A percentile compares a stretch with the other conserved stretches of the same genome.
Conservation (phyloP, 2,113 vertebrate species). For the Monopterus albus region DNA sequence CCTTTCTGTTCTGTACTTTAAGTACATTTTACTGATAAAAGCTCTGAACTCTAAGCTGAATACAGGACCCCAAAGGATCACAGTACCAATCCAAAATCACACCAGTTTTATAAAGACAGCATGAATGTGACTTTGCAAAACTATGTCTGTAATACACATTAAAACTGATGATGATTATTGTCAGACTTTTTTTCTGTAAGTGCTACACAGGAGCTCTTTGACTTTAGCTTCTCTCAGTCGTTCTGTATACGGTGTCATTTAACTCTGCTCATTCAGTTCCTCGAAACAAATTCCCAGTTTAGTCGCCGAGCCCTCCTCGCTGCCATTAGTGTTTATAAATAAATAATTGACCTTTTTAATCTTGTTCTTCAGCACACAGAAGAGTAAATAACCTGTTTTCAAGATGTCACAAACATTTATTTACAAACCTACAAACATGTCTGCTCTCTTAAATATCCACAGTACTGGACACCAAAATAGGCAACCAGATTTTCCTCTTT, state of each 20-base stretch:
- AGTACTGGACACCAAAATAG: not conserved
- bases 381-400: slow-evolving; percentile 16
- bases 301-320: slow-evolving; percentile 5
- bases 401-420: not conserved
- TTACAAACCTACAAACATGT: not conserved
- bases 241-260: not conserved
- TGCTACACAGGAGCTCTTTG: not conserved
- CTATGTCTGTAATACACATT: too few relatives aligned
- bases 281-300: slow-evolving; percentile 13
- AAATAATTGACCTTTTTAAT: slow-evolving; percentile 38
- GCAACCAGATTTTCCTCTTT: not conserved
- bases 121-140: too few relatives aligned
- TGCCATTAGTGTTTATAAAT: slow-evolving; percentile 43
- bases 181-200: not conserved
- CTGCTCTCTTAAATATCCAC: slow-evolving; percentile 6
- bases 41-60: too few relatives aligned
- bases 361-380: not conserved
- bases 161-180: too few relatives aligned
- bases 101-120: too few relatives aligned
- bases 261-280: not conserved
- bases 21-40: too few relatives aligned
- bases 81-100: too few relatives aligned
- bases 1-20: too few relatives aligned
- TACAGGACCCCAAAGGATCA: too few relatives aligned
- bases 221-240: not conserved